phyloP scores from a whole-genome alignment of 2,113 vertebrate genomes.

The Salvelinus sp. region DNA sequence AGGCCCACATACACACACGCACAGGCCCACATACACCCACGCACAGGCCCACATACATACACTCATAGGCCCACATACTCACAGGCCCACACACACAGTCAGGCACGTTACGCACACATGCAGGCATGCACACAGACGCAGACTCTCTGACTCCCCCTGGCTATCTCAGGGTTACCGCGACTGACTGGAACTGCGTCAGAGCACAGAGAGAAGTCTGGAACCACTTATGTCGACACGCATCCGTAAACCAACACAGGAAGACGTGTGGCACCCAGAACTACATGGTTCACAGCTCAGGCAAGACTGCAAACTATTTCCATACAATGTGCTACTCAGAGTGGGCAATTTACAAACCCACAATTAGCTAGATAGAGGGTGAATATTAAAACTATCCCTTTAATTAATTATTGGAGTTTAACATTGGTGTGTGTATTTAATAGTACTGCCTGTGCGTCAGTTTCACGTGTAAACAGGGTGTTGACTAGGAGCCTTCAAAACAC shows the following conservation, averaged over 20 bases:
- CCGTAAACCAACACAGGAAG: constrained; percentile 61
- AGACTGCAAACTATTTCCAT: constrained; percentile 47
- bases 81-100: not conserved
- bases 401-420: not conserved
- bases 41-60: not conserved
- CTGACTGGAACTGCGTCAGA: constrained; percentile 56
- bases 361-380: not conserved
- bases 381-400: not conserved
- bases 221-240: constrained; percentile 63
- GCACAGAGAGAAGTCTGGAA: constrained; percentile 59
- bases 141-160: constrained; percentile 10
- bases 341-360: too few relatives aligned
- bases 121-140: not conserved
- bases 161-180: constrained; percentile 28
- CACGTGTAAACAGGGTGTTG: too few relatives aligned
- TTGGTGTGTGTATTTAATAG: too few relatives aligned
- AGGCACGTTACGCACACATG: not conserved
- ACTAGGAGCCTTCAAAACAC: too few relatives aligned
- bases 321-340: not conserved
- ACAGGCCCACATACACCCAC: too few relatives aligned
- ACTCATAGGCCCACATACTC: not conserved
- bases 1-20: too few relatives aligned
- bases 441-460: too few relatives aligned
- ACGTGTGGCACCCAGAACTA: constrained; percentile 57
- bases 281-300: constrained; percentile 43